Base-by-base conservation (phyloP, 2,888 invertebrate species). In the Myopa tessellatipennis region DNA sequence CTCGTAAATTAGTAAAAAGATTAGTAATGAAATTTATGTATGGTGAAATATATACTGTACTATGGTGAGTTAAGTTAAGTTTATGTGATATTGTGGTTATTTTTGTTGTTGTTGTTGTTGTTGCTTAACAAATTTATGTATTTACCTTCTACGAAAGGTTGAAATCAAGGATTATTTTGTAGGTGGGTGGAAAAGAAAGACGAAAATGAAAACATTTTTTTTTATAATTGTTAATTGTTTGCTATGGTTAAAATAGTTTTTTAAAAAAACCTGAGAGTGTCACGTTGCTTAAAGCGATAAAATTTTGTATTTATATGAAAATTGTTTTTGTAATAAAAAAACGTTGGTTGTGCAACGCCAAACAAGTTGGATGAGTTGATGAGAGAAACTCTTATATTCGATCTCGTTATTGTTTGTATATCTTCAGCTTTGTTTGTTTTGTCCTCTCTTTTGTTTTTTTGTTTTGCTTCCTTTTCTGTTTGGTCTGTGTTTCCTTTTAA, bases 101-200 rank as follows among this genome's bases (percentile, higher is more conserved):
- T 78, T 80, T 77, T 68, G 60, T 76, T 82, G 74, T 80, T 78
- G 68, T 76, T 77, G 63, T 78, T 80, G n/a, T n/a, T n/a, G n/a
- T n/a, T n/a, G n/a, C n/a, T n/a, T n/a, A n/a, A n/a, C n/a, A n/a
- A n/a, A n/a, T n/a, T 77, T 73, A 84, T 81, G 87, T 88, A 88
- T 86, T 88, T 88, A 88, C 88, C 88, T 88, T 88, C 88, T 88
- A 88, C 86, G 86, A 88, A 86, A 88, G 88, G 87, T 88, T 87
- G 88, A 87, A 88, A 87, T 87, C 85, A 87, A 86, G 84, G 84
- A 84, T 77, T 79, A 79, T 81, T 80, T 81, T 81, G 80, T 80
- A 76, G 65, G 72, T 70, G 80, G 80, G 79, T 78, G 78, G 79
- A 81, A 82, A 83, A 84, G 83, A 83, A 83, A 82, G 82, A 83